Evolutionary conservation across 2,797 vertebrate genomes (phyloP).

Genomic region (Fringilla coelebs): DNA sequence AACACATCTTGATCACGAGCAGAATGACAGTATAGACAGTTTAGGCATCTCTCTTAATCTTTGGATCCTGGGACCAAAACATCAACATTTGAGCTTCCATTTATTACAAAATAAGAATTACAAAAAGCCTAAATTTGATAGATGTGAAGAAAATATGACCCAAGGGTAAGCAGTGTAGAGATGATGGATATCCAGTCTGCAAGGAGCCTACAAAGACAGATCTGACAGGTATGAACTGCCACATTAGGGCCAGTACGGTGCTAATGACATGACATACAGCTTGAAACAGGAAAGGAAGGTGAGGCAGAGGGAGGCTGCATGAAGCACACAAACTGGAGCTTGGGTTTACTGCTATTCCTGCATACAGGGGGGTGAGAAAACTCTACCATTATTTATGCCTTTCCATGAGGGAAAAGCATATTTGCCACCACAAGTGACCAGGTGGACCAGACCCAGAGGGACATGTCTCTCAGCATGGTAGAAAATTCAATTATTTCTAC

Average conservation of each 20-base stretch:
- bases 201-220: background rate
- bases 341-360: background rate
- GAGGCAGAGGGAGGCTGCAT: background rate
- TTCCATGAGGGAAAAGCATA: background rate
- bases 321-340: background rate
- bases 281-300: background rate
- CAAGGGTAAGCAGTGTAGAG: background rate
- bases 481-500: background rate
- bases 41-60: background rate
- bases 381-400: background rate
- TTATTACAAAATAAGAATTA: conserved; percentile 27
- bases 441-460: background rate
- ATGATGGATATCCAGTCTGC: conserved; percentile 29
- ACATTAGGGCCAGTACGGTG: background rate
- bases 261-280: background rate
- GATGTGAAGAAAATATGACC: conserved; percentile 32
- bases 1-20: background rate
- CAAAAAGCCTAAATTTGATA: conserved; percentile 35
- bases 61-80: background rate
- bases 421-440: background rate
- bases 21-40: background rate
- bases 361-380: background rate
- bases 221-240: conserved; percentile 43
- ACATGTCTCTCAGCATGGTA: background rate
- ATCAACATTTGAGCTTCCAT: background rate